phyloP scores from a whole-genome alignment of 2,888 invertebrate genomes.

The Spialia ferax region DNA sequence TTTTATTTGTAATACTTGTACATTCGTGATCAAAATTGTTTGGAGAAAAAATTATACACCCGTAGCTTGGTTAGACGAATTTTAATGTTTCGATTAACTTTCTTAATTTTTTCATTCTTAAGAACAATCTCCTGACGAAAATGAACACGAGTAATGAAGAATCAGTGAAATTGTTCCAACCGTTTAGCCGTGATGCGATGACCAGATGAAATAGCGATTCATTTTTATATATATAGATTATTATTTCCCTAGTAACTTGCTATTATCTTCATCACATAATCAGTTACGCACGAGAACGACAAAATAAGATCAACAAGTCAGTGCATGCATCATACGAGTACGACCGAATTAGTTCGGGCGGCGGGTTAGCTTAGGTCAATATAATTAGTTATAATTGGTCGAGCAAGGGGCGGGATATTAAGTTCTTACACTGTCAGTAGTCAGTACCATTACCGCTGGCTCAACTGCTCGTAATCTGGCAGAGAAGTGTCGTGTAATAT shows the following conservation, averaged over 20 bases:
- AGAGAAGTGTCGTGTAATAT: not conserved
- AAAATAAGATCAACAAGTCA: constrained; percentile 50
- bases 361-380: constrained; percentile 84
- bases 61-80: too few species aligned
- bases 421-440: constrained; percentile 51
- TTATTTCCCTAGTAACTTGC: not conserved
- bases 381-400: constrained; percentile 80
- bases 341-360: constrained; percentile 73
- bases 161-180: too few species aligned
- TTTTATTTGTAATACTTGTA: too few species aligned
- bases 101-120: too few species aligned
- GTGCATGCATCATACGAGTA: constrained; percentile 70
- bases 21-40: too few species aligned
- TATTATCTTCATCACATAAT: not conserved
- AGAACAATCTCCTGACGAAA: too few species aligned
- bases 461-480: not conserved
- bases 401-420: constrained; percentile 62
- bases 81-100: too few species aligned
- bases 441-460: constrained; percentile 4
- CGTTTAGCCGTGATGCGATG: too few species aligned
- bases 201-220: too few species aligned
- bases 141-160: too few species aligned
- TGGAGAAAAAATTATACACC: too few species aligned
- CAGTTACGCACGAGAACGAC: not conserved
- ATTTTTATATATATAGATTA: too few species aligned